Evolutionary conservation across 2,797 vertebrate genomes (phyloP).

Genomic region (Coregonus ussuriensis): DNA sequence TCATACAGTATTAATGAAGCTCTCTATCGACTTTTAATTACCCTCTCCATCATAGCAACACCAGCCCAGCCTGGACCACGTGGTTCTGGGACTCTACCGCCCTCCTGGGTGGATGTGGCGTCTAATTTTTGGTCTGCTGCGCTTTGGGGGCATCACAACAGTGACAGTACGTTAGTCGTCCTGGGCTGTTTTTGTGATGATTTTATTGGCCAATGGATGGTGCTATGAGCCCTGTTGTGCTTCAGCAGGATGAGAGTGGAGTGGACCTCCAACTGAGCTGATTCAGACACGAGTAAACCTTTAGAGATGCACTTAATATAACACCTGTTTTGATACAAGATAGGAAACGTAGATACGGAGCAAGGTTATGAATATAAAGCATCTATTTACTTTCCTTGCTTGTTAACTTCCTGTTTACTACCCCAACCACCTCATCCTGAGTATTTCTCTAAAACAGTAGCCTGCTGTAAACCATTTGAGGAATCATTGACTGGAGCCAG

Average conservation of each 20-base stretch:
- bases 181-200: conserved; percentile 5
- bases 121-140: conserved; percentile 37
- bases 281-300: not conserved
- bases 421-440: too few species aligned
- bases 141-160: conserved; percentile 5
- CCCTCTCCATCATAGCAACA: conserved; percentile 62
- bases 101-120: conserved; percentile 35
- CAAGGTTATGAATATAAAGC: not conserved
- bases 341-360: not conserved
- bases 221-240: conserved; percentile 28
- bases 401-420: too few species aligned
- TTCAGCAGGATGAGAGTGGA: not conserved
- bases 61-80: conserved; percentile 24
- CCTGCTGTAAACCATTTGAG: too few species aligned
- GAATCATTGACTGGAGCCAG: too few species aligned
- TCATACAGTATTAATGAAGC: conserved; percentile 66
- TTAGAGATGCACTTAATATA: not conserved
- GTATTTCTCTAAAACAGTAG: too few species aligned
- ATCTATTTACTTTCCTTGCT: not conserved
- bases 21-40: conserved; percentile 66
- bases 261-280: not conserved
- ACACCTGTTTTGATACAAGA: not conserved
- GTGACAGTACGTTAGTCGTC: conserved; percentile 18
- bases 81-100: conserved; percentile 40
- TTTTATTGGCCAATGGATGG: conserved; percentile 36